Evolutionary conservation across 2,797 vertebrate species (phyloP), one percentile per base, ranked within the genome.

Genomic region (Huso huso): DNA sequence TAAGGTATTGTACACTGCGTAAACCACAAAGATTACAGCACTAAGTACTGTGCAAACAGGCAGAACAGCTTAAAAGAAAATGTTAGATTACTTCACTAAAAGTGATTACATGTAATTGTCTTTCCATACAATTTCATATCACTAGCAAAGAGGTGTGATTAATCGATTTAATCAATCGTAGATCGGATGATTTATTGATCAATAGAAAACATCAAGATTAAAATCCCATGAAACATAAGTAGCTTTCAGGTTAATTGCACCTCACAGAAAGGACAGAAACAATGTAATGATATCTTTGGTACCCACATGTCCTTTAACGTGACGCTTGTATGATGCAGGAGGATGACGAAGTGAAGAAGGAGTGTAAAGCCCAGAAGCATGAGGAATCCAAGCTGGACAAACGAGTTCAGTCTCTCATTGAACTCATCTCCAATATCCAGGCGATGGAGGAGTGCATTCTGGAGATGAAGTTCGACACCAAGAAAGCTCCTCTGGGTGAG

Each of bases 381-480:
- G 81, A 66, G 64, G 72, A 72, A 49, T 93, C 87, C 0, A 77
- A 74, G 69, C 80, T 96, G 66, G 81, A 95, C 64, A 58, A 49
- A 68, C 87, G 83, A 65, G 69, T 96, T 48, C 91, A 93, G 76
- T 87, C 88, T 11, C 84, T 96, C 50, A 77, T 96, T 9, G 84
- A 90, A 75, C 80, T 96, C 48, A 93, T 96, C 80, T 95, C 93
- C 78, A 90, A 92, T 72, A 69, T 95, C 2, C 93, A 90, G 73
- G 87, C 90, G 68, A 95, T 96, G 94, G 94, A 96, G 72, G 93
- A 95, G 75, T 93, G 87, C 77, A 91, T 96, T 70, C 77, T 94
- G 65, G 92, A 96, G 83, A 95, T 96, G 94, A 95, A 96, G 82
- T 96, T 93, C 13, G 93, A 96, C 74, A 91, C 69, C 51, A 89